phyloP scores from a whole-genome alignment of 2,888 invertebrate species.

The Chaitophorus viminalis region DNA sequence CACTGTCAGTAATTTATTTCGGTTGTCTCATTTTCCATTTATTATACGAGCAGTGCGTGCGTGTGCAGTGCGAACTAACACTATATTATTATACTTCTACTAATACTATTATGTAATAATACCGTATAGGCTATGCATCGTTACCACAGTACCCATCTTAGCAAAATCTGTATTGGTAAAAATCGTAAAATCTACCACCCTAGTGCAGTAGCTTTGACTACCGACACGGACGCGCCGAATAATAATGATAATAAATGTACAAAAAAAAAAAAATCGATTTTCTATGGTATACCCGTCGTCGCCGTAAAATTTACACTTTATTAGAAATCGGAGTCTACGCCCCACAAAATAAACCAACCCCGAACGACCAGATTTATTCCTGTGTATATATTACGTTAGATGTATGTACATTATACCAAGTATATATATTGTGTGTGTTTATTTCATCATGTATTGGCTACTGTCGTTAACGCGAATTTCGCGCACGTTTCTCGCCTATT shows the following conservation, averaged over 20 bases:
- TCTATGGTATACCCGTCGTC: neutral
- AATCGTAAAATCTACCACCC: neutral
- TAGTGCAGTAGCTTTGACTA: neutral
- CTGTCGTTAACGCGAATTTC: neutral
- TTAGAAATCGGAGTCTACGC: constrained; percentile 36
- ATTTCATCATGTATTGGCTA: neutral
- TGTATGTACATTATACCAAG: no score
- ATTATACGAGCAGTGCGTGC: constrained; percentile 14
- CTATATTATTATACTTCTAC: no score
- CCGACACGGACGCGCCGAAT: neutral
- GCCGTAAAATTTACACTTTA: constrained; percentile 50
- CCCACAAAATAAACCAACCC: neutral
- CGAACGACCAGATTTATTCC: constrained; percentile 32
- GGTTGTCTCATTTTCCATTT: constrained; percentile 53
- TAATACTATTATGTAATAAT: neutral
- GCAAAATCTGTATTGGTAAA: constrained; percentile 3
- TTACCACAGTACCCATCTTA: neutral
- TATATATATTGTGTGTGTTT: neutral
- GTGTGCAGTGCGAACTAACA: neutral
- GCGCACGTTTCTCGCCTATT: neutral
- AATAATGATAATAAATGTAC: neutral
- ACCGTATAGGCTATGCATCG: neutral
- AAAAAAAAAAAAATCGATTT: constrained; percentile 17
- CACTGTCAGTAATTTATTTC: constrained; percentile 58
- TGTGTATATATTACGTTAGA: neutral